These are phyloP conservation scores for Branchinecta sandiegonensis DNA, from an alignment of 2,888 invertebrate genomes.

Conservation along the genomic window DNA sequence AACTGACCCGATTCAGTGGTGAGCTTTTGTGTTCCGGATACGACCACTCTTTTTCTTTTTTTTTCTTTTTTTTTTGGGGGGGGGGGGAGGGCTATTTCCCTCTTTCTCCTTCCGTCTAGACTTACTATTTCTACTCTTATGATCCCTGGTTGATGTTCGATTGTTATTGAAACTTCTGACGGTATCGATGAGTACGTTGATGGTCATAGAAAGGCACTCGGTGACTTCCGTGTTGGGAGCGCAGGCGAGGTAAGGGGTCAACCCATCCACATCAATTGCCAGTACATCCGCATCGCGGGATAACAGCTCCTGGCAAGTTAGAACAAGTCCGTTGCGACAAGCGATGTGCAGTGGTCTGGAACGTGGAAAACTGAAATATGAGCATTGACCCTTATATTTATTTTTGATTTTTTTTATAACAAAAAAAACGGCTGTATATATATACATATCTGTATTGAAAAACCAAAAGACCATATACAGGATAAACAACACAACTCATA, in stretches of 20 bases:
- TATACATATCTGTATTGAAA: background rate
- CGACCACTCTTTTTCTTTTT: too few species aligned
- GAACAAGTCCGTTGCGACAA: constrained; percentile 45
- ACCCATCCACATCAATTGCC: constrained; percentile 43
- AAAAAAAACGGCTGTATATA: constrained; percentile 7
- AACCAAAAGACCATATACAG: background rate
- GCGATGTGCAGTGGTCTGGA: constrained; percentile 46
- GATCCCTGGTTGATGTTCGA: background rate
- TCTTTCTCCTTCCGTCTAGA: background rate
- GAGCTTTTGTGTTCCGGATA: too few species aligned
- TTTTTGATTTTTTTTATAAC: background rate
- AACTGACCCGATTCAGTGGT: too few species aligned
- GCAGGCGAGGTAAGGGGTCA: constrained; percentile 48
- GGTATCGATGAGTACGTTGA: constrained; percentile 29
- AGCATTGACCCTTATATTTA: background rate
- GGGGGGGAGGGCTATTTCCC: too few species aligned
- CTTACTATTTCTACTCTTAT: constrained; percentile 10
- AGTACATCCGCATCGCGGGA: constrained; percentile 44
- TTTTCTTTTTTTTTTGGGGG: too few species aligned
- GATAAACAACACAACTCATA: too few species aligned
- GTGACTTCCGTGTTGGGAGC: constrained; percentile 46
- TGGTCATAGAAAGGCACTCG: constrained; percentile 45
- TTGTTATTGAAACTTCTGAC: background rate
- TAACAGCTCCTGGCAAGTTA: constrained; percentile 44
- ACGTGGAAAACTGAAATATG: constrained; percentile 19